phyloP scores from a whole-genome alignment of 1,140 invertebrate species.

The Anthonomus grandis region DNA sequence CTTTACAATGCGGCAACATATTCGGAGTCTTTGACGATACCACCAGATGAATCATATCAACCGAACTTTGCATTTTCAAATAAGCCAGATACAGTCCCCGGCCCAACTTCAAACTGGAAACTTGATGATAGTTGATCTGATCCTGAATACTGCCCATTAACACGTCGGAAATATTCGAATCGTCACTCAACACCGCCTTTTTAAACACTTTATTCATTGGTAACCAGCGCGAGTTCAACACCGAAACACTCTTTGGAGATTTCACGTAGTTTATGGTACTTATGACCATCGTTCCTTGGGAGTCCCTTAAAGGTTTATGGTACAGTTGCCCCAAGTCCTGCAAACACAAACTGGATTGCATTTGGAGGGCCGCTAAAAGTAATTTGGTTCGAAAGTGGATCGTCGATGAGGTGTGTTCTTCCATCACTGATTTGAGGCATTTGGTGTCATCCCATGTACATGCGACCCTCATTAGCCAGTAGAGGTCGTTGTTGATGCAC shows the following conservation, averaged over 20 bases:
- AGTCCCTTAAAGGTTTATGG: constrained; percentile 82
- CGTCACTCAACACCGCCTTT: constrained; percentile 58
- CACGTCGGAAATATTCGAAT: constrained; percentile 75
- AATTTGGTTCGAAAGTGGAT: constrained; percentile 90
- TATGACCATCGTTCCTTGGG: constrained; percentile 86
- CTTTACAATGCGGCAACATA: constrained; percentile 86
- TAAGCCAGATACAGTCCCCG: constrained; percentile 92
- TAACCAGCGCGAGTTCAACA: constrained; percentile 86
- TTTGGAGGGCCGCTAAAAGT: constrained; percentile 83
- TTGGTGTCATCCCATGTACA: constrained; percentile 96
- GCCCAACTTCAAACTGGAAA: constrained; percentile 73
- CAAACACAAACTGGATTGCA: constrained; percentile 87
- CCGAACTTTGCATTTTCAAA: constrained; percentile 91
- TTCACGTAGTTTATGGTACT: constrained; percentile 81
- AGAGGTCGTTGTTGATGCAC: constrained; percentile 87
- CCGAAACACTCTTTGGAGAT: constrained; percentile 78
- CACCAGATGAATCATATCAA: constrained; percentile 90
- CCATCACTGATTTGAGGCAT: constrained; percentile 84
- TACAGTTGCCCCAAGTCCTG: constrained; percentile 91
- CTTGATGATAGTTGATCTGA: constrained; percentile 90
- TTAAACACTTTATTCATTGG: constrained; percentile 70
- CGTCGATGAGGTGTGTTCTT: constrained; percentile 85
- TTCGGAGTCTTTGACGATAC: constrained; percentile 89
- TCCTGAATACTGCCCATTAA: constrained; percentile 83
- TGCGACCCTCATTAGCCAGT: constrained; percentile 97